Base-by-base conservation (phyloP, 1,140 invertebrate species). In the Drosophila tani region DNA sequence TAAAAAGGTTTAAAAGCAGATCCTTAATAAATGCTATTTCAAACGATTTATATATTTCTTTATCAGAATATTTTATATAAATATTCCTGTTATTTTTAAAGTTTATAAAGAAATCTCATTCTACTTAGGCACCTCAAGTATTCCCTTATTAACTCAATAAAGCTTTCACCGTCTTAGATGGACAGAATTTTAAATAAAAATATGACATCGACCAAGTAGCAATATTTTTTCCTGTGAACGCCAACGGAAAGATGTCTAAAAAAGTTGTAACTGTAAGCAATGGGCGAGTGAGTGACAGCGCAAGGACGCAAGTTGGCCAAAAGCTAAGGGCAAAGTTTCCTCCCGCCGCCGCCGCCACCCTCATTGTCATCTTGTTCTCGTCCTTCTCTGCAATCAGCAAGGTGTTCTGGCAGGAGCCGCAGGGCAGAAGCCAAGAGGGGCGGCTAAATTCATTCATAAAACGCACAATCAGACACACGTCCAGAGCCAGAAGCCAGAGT, bases 361-460 rank as follows among this genome's bases (percentile, higher is more conserved):
- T 69, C 66, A 82, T 82, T 82, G 67, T 86, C 83, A 76, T 87
- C 75, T 76, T 47, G 60, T 55, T 43, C 49, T 66, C 53, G 24
- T 74, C 21, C 53, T 60, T 50, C 53, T 59, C 66, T 49, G 64
- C 70, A 65, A 56, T 67, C 64, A 67, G 29, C 55, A 35, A 71
- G 59, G 32, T 47, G 49, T 27, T 40, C 43, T 82, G 51, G 55
- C 49, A 63, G 70, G 27, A 67, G 24, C 40, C 43, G 9, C 32
- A 35, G 9, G 32, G 9, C 11, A 58, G 70, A 21, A 67, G 45
- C 51, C 58, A 40, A n/a, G 47, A 70, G 53, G 66, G 65, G 45
- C 59, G 69, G 43, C 65, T 76, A 68, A 88, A 88, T 90, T 84
- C 84, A 88, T 81, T 88, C 84, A 88, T 90, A 79, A 90, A 81